phyloP scores from a whole-genome alignment of 2,888 invertebrate genomes.

The Nomada fucata region DNA sequence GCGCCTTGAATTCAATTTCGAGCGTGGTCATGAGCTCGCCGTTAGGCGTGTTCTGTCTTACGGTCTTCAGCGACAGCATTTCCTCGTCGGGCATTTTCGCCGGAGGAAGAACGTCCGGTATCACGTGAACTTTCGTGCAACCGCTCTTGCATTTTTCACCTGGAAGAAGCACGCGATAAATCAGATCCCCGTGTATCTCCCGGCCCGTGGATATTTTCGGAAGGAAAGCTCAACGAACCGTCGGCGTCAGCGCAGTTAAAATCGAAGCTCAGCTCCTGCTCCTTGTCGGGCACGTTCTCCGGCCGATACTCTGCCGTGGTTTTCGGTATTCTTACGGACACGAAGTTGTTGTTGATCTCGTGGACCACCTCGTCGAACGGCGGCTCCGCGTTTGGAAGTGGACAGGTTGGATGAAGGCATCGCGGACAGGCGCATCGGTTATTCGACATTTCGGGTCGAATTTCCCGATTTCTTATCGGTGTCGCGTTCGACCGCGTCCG shows the following conservation, averaged over 20 bases:
- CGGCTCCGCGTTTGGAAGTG: slow-evolving; percentile 21
- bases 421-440: slow-evolving; percentile 41
- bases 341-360: slow-evolving; percentile 66
- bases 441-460: slow-evolving; percentile 22
- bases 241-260: slow-evolving; percentile 56
- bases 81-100: slow-evolving; percentile 74
- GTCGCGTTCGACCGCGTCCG: neutral
- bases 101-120: slow-evolving; percentile 65
- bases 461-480: neutral
- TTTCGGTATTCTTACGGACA: slow-evolving; percentile 74
- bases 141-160: slow-evolving; percentile 67
- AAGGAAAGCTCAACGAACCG: slow-evolving; percentile 32
- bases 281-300: neutral
- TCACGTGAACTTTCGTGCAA: slow-evolving; percentile 72
- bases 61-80: slow-evolving; percentile 68
- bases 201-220: too few relatives aligned
- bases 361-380: slow-evolving; percentile 71
- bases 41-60: slow-evolving; percentile 64
- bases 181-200: neutral
- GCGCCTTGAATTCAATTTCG: slow-evolving; percentile 76
- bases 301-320: slow-evolving; percentile 27
- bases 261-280: slow-evolving; percentile 25
- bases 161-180: slow-evolving; percentile 18
- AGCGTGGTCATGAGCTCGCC: slow-evolving; percentile 71
- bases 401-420: slow-evolving; percentile 46